phyloP scores from a whole-genome alignment of 2,797 vertebrate genomes.

The Melanotaenia parkinsoni region DNA sequence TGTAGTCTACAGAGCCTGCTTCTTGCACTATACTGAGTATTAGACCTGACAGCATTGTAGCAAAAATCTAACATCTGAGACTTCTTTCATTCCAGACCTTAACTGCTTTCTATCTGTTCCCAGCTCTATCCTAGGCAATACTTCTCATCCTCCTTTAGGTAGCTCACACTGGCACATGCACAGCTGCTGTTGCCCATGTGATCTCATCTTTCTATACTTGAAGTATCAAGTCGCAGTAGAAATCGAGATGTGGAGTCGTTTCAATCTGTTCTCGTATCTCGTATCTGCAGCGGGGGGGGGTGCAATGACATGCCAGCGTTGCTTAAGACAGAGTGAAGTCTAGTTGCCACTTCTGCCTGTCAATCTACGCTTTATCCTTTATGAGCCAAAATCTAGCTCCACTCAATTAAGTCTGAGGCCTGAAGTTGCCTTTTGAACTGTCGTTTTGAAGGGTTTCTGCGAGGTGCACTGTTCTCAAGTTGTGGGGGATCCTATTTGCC shows the following conservation, averaged over 20 bases:
- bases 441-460: slow-evolving; percentile 68
- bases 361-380: slow-evolving; percentile 61
- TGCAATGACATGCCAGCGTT: slow-evolving; percentile 58
- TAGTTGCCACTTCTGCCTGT: slow-evolving; percentile 62
- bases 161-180: slow-evolving; percentile 44
- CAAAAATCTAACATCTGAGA: slow-evolving; percentile 59
- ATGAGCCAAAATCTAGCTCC: slow-evolving; percentile 69
- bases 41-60: slow-evolving; percentile 48
- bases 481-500: slow-evolving; percentile 71
- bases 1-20: slow-evolving; percentile 38
- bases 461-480: slow-evolving; percentile 61
- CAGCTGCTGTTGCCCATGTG: slow-evolving; percentile 43
- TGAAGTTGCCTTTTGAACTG: slow-evolving; percentile 69
- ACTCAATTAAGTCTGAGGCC: slow-evolving; percentile 70
- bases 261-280: slow-evolving; percentile 53
- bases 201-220: slow-evolving; percentile 45
- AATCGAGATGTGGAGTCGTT: slow-evolving; percentile 35
- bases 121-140: slow-evolving; percentile 67
- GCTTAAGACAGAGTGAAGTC: slow-evolving; percentile 57
- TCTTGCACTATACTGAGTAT: slow-evolving; percentile 41
- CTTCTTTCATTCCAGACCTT: slow-evolving; percentile 81
- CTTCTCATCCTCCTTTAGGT: slow-evolving; percentile 74
- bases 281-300: slow-evolving; percentile 3
- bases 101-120: slow-evolving; percentile 74
- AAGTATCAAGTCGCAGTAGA: slow-evolving; percentile 60